A percentile compares a stretch with the other conserved stretches of the same genome.
These are phyloP conservation scores for Nannobrachium achirus DNA, from an alignment of 2,113 vertebrate species.

Conservation along the genomic window DNA sequence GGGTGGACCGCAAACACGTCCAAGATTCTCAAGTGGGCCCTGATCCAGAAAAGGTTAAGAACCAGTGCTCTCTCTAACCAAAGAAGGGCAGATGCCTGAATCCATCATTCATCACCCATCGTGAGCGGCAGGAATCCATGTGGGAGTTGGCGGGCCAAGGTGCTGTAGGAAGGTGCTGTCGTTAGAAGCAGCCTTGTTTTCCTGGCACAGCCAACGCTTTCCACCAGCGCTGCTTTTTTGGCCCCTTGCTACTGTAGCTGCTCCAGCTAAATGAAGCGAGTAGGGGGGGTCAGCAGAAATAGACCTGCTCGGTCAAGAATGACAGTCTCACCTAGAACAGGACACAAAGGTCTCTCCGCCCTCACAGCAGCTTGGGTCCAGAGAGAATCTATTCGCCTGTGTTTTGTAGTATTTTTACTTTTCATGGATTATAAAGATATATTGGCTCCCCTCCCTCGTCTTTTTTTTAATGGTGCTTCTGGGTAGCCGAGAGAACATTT, in stretches of 20 bases:
- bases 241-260: slow-evolving; percentile 3
- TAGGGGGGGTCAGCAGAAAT: slow-evolving; percentile 30
- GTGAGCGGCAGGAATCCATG: slow-evolving; percentile 45
- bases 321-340: slow-evolving; percentile 1
- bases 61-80: no score
- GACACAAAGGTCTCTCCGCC: slow-evolving; percentile 8
- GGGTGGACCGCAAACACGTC: no score
- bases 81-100: not conserved
- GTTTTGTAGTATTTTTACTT: slow-evolving; percentile 7
- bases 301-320: slow-evolving; percentile 27
- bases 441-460: not conserved
- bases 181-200: slow-evolving; percentile 46
- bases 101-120: slow-evolving; percentile 52
- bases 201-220: slow-evolving; percentile 53
- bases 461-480: not conserved
- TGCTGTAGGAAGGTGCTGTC: slow-evolving; percentile 34
- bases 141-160: slow-evolving; percentile 31
- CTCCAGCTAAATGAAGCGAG: not conserved
- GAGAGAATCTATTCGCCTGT: slow-evolving; percentile 13
- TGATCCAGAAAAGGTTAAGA: no score
- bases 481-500: slow-evolving; percentile 6
- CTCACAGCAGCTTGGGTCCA: not conserved
- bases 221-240: slow-evolving; percentile 25
- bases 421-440: slow-evolving; percentile 15
- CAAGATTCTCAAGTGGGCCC: no score